Base-by-base conservation (phyloP, 2,113 vertebrate species). In the Ochotona princeps region DNA sequence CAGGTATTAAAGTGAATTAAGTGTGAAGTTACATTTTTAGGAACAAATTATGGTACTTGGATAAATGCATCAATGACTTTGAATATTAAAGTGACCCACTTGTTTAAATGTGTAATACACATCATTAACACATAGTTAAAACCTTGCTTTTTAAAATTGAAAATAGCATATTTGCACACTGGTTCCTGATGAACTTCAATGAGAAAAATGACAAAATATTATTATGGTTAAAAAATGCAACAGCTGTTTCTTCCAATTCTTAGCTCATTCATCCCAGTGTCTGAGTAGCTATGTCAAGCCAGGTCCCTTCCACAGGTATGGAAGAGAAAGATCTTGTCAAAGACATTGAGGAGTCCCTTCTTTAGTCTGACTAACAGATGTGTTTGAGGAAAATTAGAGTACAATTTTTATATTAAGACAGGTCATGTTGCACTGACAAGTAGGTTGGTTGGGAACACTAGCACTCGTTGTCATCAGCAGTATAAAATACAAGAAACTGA, bases 11-110 rank as follows among this genome's bases (percentile, higher is more conserved):
- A 96, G 89, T 83, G 91, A 96, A 96, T 96, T 93, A 96, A 67
- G 93, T 97, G 61, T 89, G 86, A 97, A 97, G 61, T 67, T 96
- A 81, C 95, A 94, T 91, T 96, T 91, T 57, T 51, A 97, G 74
- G 38, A 97, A 79, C 61, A 98, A 97, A 94, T 97, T 95, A 94
- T 47, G 93, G 38, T 78, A 87, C 87, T 96, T 96, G 69, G 70
- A 92, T 96, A 85, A 93, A 93, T 75, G 87, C 72, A 96, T 96
- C 90, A 96, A 83, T 97, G 83, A 44, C 66, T 97, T 96, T 93
- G 95, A 78, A 61, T 96, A 95, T 97, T 95, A 86, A 97, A 98
- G 83, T 92, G 92, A 89, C 72, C 63, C 92, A 38, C 95, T 97
- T 96, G 14, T 92, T 95, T 94, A 92, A 93, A 79, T 94, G 65